phyloP scores from a whole-genome alignment of 1,140 invertebrate genomes.

The Ptiloglossa arizonensis region DNA sequence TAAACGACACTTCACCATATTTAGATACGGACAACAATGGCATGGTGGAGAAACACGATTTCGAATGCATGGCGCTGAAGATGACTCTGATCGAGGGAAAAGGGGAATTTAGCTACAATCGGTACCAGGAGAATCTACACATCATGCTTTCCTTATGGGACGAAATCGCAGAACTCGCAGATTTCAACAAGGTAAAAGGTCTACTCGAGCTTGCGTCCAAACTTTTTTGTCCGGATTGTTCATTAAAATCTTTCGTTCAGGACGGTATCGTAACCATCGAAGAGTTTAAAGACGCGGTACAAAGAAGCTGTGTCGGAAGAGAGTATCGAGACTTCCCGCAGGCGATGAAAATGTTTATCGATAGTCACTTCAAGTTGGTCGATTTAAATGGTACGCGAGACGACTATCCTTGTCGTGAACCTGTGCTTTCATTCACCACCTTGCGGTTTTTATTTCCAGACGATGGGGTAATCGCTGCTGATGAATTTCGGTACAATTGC shows the following conservation, averaged over 20 bases:
- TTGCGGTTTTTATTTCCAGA: slow-evolving; percentile 70
- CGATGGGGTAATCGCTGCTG: slow-evolving; percentile 89
- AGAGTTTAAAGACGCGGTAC: slow-evolving; percentile 91
- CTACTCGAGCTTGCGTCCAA: no score
- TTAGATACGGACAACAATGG: slow-evolving; percentile 93
- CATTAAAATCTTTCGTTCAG: slow-evolving; percentile 77
- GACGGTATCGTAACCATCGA: slow-evolving; percentile 90
- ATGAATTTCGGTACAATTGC: slow-evolving; percentile 92
- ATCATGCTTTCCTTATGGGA: slow-evolving; percentile 92
- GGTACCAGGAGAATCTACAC: slow-evolving; percentile 89
- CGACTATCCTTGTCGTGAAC: no score
- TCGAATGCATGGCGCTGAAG: slow-evolving; percentile 90
- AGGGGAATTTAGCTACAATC: slow-evolving; percentile 87
- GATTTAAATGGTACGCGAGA: slow-evolving; percentile 86
- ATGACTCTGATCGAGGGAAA: slow-evolving; percentile 91
- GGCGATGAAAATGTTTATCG: slow-evolving; percentile 91
- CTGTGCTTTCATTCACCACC: no score
- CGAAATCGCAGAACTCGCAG: slow-evolving; percentile 90
- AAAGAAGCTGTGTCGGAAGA: slow-evolving; percentile 90
- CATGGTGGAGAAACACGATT: slow-evolving; percentile 90
- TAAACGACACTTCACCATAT: neutral
- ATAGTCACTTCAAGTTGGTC: slow-evolving; percentile 90
- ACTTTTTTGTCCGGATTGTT: neutral
- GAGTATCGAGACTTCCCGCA: slow-evolving; percentile 90
- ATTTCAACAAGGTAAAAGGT: slow-evolving; percentile 90